Percentiles rank a stretch among this genome's conserved stretches.
phyloP scores from a whole-genome alignment of 2,888 invertebrate species.

The Syritta pipiens region DNA sequence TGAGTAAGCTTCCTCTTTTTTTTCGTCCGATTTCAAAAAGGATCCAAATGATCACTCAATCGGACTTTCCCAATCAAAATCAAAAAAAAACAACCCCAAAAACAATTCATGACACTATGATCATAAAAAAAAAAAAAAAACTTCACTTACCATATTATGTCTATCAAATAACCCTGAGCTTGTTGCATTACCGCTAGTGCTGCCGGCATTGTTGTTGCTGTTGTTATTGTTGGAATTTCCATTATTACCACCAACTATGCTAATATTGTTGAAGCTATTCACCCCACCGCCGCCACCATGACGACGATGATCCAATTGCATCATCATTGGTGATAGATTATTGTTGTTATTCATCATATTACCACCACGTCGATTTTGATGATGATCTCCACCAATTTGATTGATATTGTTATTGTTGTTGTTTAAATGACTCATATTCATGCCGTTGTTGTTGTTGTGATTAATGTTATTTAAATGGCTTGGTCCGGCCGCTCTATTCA shows the following conservation, averaged over 20 bases:
- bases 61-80: no score
- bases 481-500: slow-evolving; percentile 72
- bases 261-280: slow-evolving; percentile 60
- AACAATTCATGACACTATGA: slow-evolving; percentile 13
- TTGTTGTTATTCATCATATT: slow-evolving; percentile 57
- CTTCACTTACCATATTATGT: slow-evolving; percentile 72
- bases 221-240: slow-evolving; percentile 56
- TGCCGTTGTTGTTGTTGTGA: slow-evolving; percentile 56
- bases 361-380: slow-evolving; percentile 62
- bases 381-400: slow-evolving; percentile 64
- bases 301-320: slow-evolving; percentile 63
- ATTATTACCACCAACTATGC: slow-evolving; percentile 34
- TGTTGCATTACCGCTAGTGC: slow-evolving; percentile 71
- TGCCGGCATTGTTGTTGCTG: slow-evolving; percentile 66
- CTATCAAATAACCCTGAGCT: slow-evolving; percentile 75
- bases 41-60: no score
- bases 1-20: no score
- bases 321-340: slow-evolving; percentile 49
- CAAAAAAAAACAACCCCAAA: no score
- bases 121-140: background rate
- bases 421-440: slow-evolving; percentile 44
- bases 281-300: slow-evolving; percentile 38
- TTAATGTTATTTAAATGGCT: slow-evolving; percentile 71
- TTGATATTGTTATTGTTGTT: slow-evolving; percentile 39
- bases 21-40: no score